Evolutionary conservation across 2,797 vertebrate species (phyloP).

Genomic region (Meda fulgida): DNA sequence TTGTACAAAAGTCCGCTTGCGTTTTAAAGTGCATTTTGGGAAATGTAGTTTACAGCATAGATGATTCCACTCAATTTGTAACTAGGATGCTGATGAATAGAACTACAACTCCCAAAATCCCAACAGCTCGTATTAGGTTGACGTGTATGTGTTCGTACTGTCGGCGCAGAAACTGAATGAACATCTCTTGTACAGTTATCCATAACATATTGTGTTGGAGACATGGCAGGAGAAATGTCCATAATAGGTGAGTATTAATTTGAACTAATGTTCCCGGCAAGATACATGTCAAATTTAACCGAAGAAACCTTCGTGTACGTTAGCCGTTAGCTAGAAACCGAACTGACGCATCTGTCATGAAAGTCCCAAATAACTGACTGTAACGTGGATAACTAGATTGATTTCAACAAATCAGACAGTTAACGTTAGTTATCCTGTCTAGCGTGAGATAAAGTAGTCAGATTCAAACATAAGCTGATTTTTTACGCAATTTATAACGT

Average conservation of each 20-base stretch:
- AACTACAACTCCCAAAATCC: constrained; percentile 75
- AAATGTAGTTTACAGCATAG: not conserved
- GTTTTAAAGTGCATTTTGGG: constrained; percentile 2
- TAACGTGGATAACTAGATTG: not conserved
- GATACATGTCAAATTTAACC: not conserved
- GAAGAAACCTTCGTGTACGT: not conserved
- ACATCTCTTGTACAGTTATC: constrained; percentile 4
- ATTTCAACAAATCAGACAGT: not conserved
- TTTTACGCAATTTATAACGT: not conserved
- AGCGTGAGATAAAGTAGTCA: not conserved
- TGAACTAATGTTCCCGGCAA: not conserved
- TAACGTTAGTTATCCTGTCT: not conserved
- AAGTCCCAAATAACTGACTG: not conserved
- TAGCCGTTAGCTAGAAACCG: constrained; percentile 24
- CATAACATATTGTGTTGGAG: constrained; percentile 2
- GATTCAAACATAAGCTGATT: not conserved
- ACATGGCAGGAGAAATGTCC: constrained; percentile 80
- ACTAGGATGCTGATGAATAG: not conserved
- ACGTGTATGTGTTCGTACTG: constrained; percentile 72
- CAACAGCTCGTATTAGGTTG: constrained; percentile 36
- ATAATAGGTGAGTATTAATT: constrained; percentile 76
- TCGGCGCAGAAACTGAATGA: constrained; percentile 23
- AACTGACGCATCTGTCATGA: constrained; percentile 16
- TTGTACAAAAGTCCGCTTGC: not conserved
- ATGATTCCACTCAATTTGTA: too few species aligned